phyloP scores from a whole-genome alignment of 2,113 vertebrate species.

The Bubo blakistoni region DNA sequence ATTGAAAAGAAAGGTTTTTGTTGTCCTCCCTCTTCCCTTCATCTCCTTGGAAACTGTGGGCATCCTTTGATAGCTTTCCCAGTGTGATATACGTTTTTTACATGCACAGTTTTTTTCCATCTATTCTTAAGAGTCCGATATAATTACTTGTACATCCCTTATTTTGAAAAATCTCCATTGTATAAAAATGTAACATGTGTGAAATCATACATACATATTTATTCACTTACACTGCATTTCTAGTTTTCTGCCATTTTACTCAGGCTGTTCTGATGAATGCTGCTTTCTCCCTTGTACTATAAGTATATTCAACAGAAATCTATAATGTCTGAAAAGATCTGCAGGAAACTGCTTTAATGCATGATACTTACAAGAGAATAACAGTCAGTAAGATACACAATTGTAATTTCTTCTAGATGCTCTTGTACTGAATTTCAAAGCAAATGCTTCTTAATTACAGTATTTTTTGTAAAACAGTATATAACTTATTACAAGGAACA shows the following conservation, averaged over 20 bases:
- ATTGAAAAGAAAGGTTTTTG: background rate
- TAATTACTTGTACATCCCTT: background rate
- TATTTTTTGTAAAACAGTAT: background rate
- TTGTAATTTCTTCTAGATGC: background rate
- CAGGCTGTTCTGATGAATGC: background rate
- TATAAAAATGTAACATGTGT: background rate
- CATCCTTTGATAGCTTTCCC: background rate
- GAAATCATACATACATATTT: background rate
- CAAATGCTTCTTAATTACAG: background rate
- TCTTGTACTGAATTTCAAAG: background rate
- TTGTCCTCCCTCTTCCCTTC: constrained; percentile 1
- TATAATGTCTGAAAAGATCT: background rate
- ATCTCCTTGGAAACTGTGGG: constrained; percentile 56
- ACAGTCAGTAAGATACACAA: background rate
- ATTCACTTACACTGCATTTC: background rate
- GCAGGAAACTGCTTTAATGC: background rate
- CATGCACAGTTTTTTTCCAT: background rate
- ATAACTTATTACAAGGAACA: background rate
- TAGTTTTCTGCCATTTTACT: constrained; percentile 15
- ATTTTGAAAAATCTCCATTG: background rate
- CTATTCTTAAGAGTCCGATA: background rate
- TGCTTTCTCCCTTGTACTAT: background rate
- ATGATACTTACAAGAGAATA: background rate
- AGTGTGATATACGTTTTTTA: background rate
- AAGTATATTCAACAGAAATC: background rate